Percentiles rank a stretch among this genome's conserved stretches.
Conservation (phyloP, 2,113 vertebrate genomes). For the Rhodinocichla rosea region DNA sequence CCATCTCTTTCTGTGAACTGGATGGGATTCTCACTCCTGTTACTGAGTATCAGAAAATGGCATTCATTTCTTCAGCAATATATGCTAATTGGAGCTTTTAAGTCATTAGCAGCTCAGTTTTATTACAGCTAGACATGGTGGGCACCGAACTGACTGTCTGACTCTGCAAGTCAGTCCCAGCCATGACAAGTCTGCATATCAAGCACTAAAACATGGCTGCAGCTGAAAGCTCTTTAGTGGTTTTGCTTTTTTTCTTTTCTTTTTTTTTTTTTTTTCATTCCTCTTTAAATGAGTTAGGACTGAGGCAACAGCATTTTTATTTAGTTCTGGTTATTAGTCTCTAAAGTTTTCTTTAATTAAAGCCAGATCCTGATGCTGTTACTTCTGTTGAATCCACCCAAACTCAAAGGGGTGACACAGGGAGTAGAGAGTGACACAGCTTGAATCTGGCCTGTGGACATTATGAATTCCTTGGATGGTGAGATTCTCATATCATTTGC, state of each 20-base stretch:
- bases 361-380: neutral
- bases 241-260: neutral
- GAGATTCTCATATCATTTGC: neutral
- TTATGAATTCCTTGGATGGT: neutral
- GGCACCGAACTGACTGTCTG: neutral
- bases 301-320: neutral
- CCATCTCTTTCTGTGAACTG: neutral
- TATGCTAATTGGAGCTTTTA: neutral
- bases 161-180: neutral
- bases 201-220: neutral
- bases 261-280: neutral
- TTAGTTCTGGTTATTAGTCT: neutral
- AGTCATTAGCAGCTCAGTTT: neutral
- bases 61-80: neutral
- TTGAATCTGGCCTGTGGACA: neutral
- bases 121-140: neutral
- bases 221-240: neutral
- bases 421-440: neutral
- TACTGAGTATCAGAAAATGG: neutral
- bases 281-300: neutral
- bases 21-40: neutral
- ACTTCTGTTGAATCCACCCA: neutral
- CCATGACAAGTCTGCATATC: neutral
- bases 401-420: neutral
- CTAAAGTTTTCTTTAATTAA: slow-evolving; percentile 21